Conservation (phyloP, 2,888 invertebrate genomes). For the Cyclophora albipunctata region DNA sequence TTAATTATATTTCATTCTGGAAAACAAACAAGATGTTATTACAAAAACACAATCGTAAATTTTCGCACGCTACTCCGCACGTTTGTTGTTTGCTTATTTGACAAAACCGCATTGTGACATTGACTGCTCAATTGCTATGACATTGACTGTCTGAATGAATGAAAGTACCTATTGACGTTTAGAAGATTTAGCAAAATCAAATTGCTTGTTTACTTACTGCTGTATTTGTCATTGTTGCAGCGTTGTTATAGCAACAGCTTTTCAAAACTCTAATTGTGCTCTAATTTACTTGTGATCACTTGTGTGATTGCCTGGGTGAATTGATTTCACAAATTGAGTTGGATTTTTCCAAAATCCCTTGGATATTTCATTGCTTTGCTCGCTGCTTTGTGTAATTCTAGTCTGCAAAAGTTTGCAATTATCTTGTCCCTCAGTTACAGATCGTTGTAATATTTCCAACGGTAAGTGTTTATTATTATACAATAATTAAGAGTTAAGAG, state of each 20-base stretch:
- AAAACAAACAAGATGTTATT: neutral
- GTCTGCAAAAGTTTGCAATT: neutral
- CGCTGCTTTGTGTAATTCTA: neutral
- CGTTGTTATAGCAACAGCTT: neutral
- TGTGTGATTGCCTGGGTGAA: too few relatives aligned
- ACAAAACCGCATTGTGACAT: too few relatives aligned
- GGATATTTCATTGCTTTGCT: neutral
- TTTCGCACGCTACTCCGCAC: constrained; percentile 5
- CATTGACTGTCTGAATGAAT: too few relatives aligned
- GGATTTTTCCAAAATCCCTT: too few relatives aligned
- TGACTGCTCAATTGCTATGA: too few relatives aligned
- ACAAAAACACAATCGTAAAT: constrained; percentile 12
- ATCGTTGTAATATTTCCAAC: too few relatives aligned
- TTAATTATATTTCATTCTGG: neutral
- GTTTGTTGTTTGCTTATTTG: too few relatives aligned
- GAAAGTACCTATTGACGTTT: too few relatives aligned
- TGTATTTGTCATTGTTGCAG: neutral
- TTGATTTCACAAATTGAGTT: too few relatives aligned
- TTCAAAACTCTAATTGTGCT: neutral
- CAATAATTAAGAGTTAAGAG: too few relatives aligned
- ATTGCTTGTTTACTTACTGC: neutral
- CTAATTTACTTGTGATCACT: too few relatives aligned
- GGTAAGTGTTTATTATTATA: too few relatives aligned
- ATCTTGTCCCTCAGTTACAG: neutral
- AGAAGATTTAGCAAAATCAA: neutral